Evolutionary conservation across 2,797 vertebrate species (phyloP).

Genomic region (Stomatorhinus walkeri): DNA sequence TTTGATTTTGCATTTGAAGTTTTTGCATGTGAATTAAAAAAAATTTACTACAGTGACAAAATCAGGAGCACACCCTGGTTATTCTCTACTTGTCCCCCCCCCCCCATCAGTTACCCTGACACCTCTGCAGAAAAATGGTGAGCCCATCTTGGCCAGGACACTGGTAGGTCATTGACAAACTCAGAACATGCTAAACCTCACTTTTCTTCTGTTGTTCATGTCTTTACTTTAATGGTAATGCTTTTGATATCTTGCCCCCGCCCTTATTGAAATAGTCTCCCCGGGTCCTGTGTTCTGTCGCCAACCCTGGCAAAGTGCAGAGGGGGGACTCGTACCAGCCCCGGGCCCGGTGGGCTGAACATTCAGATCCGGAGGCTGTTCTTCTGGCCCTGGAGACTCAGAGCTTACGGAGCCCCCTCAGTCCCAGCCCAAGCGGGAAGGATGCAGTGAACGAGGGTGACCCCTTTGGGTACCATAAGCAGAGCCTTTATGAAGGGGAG

Average conservation of each 20-base stretch:
- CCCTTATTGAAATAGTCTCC: background rate
- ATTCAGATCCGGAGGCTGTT: background rate
- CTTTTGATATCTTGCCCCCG: background rate
- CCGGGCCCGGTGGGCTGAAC: background rate
- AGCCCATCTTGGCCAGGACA: background rate
- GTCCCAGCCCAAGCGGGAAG: background rate
- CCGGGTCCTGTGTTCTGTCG: background rate
- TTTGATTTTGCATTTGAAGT: background rate
- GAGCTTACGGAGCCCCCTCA: background rate
- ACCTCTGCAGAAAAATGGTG: background rate
- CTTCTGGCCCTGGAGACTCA: background rate
- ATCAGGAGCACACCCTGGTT: background rate
- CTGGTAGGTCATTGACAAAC: background rate
- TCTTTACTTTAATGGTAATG: background rate
- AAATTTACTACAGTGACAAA: background rate
- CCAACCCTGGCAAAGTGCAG: background rate
- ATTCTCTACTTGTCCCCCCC: background rate
- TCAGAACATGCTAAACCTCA: background rate
- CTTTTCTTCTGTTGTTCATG: background rate
- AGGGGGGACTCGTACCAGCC: background rate
- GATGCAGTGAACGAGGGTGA: background rate
- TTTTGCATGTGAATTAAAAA: background rate
- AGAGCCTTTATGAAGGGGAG: background rate
- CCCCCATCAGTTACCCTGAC: background rate
- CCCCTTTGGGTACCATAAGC: background rate